These are phyloP conservation scores for Pipistrellus pygmaeus DNA, from an alignment of 2,797 vertebrate genomes.

Conservation along the genomic window DNA sequence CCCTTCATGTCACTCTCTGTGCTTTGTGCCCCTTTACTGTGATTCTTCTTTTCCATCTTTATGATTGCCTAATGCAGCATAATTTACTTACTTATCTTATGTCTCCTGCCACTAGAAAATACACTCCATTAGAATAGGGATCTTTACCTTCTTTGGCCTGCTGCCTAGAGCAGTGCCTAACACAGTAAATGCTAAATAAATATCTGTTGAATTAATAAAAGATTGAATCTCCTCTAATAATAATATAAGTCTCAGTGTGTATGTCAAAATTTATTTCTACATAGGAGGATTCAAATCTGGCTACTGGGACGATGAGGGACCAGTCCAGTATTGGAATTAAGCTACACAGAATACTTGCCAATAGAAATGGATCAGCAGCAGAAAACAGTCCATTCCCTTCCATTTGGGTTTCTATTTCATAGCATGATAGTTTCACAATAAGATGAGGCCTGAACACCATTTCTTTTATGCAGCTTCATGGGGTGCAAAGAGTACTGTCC, in stretches of 20 bases:
- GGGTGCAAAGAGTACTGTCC: background rate
- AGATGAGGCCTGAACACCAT: background rate
- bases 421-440: background rate
- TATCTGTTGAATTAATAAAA: background rate
- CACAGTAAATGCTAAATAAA: background rate
- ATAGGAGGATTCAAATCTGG: background rate
- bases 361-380: background rate
- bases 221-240: background rate
- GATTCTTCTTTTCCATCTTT: background rate
- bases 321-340: background rate
- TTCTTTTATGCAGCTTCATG: background rate
- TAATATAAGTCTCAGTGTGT: background rate
- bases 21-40: background rate
- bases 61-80: background rate
- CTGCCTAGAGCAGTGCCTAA: background rate
- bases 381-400: background rate
- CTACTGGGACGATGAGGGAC: background rate
- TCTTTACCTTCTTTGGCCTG: background rate
- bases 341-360: background rate
- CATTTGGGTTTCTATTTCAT: constrained; percentile 1
- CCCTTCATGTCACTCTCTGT: background rate
- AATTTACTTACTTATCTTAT: constrained; percentile 3
- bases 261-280: background rate
- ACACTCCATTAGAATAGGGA: background rate
- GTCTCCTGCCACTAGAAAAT: background rate